Base-by-base conservation (phyloP, 2,888 invertebrate genomes). In the Drosophila helvetica region DNA sequence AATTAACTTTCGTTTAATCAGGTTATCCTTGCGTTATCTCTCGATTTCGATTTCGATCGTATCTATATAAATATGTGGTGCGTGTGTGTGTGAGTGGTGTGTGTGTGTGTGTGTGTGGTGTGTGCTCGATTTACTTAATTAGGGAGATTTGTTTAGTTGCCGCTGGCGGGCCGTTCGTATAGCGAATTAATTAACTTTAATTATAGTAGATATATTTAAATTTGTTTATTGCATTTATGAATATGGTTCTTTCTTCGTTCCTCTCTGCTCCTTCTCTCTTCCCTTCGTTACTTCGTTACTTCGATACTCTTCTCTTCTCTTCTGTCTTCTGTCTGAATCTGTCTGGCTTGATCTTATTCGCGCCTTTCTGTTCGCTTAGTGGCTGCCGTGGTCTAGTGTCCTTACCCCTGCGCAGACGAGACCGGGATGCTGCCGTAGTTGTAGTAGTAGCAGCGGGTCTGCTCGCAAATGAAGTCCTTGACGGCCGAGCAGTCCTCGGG, bases 401-500 rank as follows among this genome's bases (percentile, higher is more conserved):
- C 96, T 96, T 96, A 96, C 96, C 96, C 96, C 96, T 96, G 96
- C 94, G 96, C 95, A 90, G 96, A 96, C 92, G 96, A 96, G 91
- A 96, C 96, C 92, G 96, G 96, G 93, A 96, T 96, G 92, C 96
- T 96, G 92, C 96, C 96, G 93, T 96, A 97, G 93, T 96, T 96
- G 94, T 96, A 96, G 93, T 96, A 96, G 93, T 96, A 96, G 93
- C 96, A 97, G 90, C 96, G 94, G 75, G 96, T 96, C 93, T 96
- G 96, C 93, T 97, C 96, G 93, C 96, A 97, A 91, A 97, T 96
- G 92, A 96, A 96, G 93, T 96, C 96, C 93, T 96, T 96, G 88
- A 96, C 94, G 89, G 95, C 94, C 75, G 95, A 95, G 92, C 96
- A 97, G 92, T 96, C 96, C 91, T 96, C 95, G 17, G 96, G 95